Percentiles rank a stretch among this genome's conserved stretches.
Evolutionary conservation across 2,888 invertebrate species (phyloP).

Genomic region (Thera britannica): DNA sequence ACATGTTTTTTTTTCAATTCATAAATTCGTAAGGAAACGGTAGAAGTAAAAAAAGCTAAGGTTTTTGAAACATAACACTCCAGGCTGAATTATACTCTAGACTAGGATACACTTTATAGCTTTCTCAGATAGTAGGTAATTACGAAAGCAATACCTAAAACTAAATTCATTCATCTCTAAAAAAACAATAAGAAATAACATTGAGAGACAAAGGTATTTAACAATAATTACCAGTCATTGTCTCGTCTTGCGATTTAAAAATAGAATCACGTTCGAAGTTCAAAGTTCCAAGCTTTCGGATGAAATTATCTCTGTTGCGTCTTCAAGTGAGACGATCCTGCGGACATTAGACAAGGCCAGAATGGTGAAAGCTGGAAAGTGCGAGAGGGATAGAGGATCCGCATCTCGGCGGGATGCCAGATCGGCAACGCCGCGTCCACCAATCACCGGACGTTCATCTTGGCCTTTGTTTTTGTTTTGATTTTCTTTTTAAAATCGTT

Average conservation of each 20-base stretch:
- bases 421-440: slow-evolving; percentile 81
- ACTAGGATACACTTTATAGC: no score
- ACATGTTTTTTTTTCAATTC: background rate
- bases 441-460: slow-evolving; percentile 75
- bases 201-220: no score
- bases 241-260: slow-evolving; percentile 61
- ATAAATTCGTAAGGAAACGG: no score
- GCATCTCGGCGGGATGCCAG: slow-evolving; percentile 73
- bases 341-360: slow-evolving; percentile 67
- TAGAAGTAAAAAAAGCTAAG: no score
- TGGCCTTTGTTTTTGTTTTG: slow-evolving; percentile 67
- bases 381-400: slow-evolving; percentile 56
- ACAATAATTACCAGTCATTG: slow-evolving; percentile 54
- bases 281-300: slow-evolving; percentile 76
- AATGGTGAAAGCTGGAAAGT: slow-evolving; percentile 37
- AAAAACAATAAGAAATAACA: no score
- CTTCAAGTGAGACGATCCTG: slow-evolving; percentile 82
- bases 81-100: no score
- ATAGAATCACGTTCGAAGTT: slow-evolving; percentile 69
- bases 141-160: no score
- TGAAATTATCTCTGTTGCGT: slow-evolving; percentile 82
- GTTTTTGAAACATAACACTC: no score
- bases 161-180: no score
- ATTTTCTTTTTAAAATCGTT: slow-evolving; percentile 55
- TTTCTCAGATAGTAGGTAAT: no score